These are phyloP conservation scores for Leptonema lineaticorne DNA, from an alignment of 1,140 invertebrate genomes.

Conservation along the genomic window DNA sequence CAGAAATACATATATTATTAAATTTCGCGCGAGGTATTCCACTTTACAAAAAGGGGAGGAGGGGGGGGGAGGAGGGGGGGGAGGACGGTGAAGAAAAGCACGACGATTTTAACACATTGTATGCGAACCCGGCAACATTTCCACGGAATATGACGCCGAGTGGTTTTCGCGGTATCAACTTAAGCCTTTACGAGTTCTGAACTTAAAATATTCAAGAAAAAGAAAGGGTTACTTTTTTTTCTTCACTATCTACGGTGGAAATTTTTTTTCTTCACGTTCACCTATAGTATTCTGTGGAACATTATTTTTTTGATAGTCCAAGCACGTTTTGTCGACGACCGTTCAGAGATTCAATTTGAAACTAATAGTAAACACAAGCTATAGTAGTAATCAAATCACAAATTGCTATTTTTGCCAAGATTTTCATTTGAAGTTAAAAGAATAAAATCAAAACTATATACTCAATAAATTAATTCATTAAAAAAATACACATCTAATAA, in stretches of 20 bases:
- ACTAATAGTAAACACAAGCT: background rate
- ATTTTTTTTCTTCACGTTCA: too few species aligned
- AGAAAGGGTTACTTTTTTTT: too few species aligned
- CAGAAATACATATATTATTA: background rate
- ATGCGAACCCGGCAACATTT: background rate
- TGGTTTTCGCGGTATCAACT: slow-evolving; percentile 2
- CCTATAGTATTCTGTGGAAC: too few species aligned
- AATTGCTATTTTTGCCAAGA: background rate
- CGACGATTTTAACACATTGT: background rate
- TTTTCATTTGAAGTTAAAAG: too few species aligned
- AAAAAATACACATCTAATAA: too few species aligned
- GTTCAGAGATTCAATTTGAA: background rate
- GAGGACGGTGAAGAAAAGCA: background rate
- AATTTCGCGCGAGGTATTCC: background rate
- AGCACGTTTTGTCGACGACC: background rate
- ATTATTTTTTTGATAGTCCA: background rate
- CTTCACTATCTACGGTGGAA: too few species aligned
- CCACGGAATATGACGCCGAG: background rate
- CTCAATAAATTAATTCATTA: too few species aligned
- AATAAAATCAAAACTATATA: too few species aligned
- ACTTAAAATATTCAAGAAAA: slow-evolving; percentile 5
- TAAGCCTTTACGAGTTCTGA: background rate
- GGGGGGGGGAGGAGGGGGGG: too few species aligned
- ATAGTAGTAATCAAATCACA: background rate
- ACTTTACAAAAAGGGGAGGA: too few species aligned